Evolutionary conservation across 2,113 vertebrate genomes (phyloP).

Genomic region (Tyrannus savana): DNA sequence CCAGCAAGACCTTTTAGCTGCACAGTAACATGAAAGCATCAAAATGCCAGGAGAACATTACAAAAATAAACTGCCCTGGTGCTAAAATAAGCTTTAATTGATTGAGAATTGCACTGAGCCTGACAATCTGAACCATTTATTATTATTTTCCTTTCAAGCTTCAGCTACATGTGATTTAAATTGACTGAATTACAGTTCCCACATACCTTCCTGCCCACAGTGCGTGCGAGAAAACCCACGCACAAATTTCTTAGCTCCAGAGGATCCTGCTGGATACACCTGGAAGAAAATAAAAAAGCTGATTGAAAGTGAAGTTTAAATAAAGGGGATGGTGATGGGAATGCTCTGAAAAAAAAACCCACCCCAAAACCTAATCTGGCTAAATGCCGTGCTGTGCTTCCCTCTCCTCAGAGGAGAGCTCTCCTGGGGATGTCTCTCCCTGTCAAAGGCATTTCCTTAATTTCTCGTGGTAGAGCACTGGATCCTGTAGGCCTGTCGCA

Average conservation of each 20-base stretch:
- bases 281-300: constrained; percentile 4
- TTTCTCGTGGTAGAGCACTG: not conserved
- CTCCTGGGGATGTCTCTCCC: not conserved
- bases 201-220: constrained; percentile 31
- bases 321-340: not conserved
- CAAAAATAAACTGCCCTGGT: constrained; percentile 23
- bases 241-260: constrained; percentile 1
- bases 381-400: not conserved
- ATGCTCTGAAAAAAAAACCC: not conserved
- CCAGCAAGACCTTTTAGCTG: constrained; percentile 34
- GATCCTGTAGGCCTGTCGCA: not conserved
- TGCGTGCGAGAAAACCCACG: not conserved
- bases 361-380: not conserved
- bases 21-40: constrained; percentile 8
- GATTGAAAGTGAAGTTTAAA: constrained; percentile 7
- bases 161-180: constrained; percentile 48
- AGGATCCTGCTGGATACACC: constrained; percentile 8
- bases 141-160: constrained; percentile 56
- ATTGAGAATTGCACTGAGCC: constrained; percentile 35
- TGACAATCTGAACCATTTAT: constrained; percentile 48
- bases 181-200: constrained; percentile 46
- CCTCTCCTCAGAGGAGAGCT: not conserved
- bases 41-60: constrained; percentile 36
- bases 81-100: constrained; percentile 68
- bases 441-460: constrained; percentile 14